A percentile compares a stretch with the other conserved stretches of the same genome.
Evolutionary conservation across 2,888 invertebrate species (phyloP).

Genomic region (Phrixothrix hirtus): DNA sequence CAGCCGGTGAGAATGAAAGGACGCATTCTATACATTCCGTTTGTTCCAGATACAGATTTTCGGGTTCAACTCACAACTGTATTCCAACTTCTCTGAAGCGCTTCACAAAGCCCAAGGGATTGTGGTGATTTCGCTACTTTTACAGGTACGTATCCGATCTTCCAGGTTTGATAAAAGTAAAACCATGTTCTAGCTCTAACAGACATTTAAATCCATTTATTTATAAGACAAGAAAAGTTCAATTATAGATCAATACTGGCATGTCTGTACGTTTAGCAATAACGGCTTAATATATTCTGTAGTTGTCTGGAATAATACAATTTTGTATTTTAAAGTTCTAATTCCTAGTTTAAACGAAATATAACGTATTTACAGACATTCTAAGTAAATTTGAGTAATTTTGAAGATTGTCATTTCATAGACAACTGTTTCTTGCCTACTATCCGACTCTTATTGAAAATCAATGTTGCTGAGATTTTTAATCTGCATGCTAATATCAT

Average conservation of each 20-base stretch:
- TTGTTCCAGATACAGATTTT: slow-evolving; percentile 93
- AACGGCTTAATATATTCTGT: no score
- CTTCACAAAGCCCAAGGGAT: slow-evolving; percentile 92
- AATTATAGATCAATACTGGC: slow-evolving; percentile 23
- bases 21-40: slow-evolving; percentile 43
- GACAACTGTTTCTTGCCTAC: no score
- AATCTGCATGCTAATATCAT: no score
- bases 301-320: no score
- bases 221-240: slow-evolving; percentile 17
- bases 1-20: slow-evolving; percentile 46
- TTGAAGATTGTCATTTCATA: no score
- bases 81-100: slow-evolving; percentile 95
- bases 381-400: no score
- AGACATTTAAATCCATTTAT: slow-evolving; percentile 32
- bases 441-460: no score
- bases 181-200: slow-evolving; percentile 25
- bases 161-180: slow-evolving; percentile 27
- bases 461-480: no score
- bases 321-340: no score
- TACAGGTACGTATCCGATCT: slow-evolving; percentile 74
- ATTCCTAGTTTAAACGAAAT: no score
- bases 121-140: slow-evolving; percentile 88
- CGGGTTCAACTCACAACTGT: slow-evolving; percentile 97
- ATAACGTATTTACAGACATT: no score
- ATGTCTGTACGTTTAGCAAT: no score